Evolutionary conservation across 2,113 vertebrate genomes (phyloP).

Genomic region (Panurus biarmicus): DNA sequence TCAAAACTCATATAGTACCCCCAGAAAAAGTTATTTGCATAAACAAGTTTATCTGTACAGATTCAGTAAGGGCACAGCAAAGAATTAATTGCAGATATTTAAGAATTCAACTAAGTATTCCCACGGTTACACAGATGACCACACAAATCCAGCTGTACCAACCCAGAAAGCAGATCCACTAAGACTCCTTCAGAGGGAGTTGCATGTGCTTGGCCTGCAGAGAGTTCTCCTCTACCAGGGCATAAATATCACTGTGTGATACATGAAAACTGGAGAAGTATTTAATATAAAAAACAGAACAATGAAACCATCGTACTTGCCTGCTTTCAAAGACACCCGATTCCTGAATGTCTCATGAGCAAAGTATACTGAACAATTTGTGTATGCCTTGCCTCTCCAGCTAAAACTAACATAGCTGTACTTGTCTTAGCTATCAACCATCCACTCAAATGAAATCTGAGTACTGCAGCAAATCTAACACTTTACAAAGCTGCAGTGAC

Average conservation of each 20-base stretch:
- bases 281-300: neutral
- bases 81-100: neutral
- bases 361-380: neutral
- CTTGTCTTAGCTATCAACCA: neutral
- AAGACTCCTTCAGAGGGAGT: neutral
- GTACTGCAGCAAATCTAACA: neutral
- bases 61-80: neutral
- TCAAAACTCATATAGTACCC: neutral
- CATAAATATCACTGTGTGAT: neutral
- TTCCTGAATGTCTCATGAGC: neutral
- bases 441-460: neutral
- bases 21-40: neutral
- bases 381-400: neutral
- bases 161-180: neutral
- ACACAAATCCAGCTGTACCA: neutral
- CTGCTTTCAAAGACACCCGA: neutral
- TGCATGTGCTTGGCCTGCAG: neutral
- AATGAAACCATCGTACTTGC: neutral
- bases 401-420: neutral
- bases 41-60: neutral
- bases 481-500: neutral
- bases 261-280: neutral
- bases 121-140: neutral
- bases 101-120: neutral
- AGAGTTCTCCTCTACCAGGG: neutral